Evolutionary conservation across 2,888 invertebrate genomes (phyloP).

Genomic region (Isoperla grammatica): DNA sequence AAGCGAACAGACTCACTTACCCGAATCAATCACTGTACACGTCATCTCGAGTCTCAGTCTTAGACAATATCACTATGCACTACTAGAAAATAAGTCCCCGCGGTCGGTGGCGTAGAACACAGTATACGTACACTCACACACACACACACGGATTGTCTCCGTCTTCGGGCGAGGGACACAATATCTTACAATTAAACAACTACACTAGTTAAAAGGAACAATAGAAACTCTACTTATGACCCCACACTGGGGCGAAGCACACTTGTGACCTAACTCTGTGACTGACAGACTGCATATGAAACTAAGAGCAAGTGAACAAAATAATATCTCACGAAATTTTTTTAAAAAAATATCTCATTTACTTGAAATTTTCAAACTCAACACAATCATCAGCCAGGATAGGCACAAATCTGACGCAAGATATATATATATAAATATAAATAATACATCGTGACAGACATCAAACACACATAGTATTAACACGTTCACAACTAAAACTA

Average conservation of each 20-base stretch:
- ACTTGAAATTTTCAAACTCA: background rate
- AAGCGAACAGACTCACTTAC: background rate
- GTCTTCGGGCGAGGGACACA: too few relatives aligned
- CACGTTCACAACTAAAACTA: background rate
- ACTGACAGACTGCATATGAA: constrained; percentile 22
- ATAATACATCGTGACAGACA: background rate
- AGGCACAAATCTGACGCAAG: too few relatives aligned
- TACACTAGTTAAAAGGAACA: constrained; percentile 26
- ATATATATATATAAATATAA: background rate
- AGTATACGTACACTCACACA: too few relatives aligned
- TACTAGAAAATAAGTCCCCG: too few relatives aligned
- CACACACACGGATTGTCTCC: too few relatives aligned
- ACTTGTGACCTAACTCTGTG: constrained; percentile 30
- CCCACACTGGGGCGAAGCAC: constrained; percentile 28
- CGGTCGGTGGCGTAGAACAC: too few relatives aligned
- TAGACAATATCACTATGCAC: background rate
- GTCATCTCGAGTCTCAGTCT: constrained; percentile 5
- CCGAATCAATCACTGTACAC: background rate
- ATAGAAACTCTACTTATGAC: constrained; percentile 29
- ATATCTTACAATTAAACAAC: background rate
- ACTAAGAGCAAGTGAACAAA: constrained; percentile 27
- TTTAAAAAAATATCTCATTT: constrained; percentile 13
- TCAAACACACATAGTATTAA: background rate
- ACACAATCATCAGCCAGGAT: too few relatives aligned
- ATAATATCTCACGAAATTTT: constrained; percentile 2